Base-by-base conservation (phyloP, 2,113 vertebrate genomes). In the Cottus gobio region DNA sequence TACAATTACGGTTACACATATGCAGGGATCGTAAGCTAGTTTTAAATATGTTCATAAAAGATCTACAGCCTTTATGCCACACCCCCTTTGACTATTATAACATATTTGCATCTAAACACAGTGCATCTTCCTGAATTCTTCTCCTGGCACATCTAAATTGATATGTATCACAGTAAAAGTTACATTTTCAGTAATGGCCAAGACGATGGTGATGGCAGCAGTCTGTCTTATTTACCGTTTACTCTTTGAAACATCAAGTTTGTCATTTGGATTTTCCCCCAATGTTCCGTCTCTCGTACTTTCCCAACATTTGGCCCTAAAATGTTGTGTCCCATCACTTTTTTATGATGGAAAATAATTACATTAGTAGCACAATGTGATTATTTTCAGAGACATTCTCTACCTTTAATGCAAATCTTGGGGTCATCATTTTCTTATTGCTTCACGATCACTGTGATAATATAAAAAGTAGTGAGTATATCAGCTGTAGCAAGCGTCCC, bases 61-160 rank as follows among this genome's bases (percentile, higher is more conserved):
- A 28, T 18, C 28, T 50, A 18, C 18, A 62, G 3, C 54, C 24
- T 69, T 62, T 56, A 44, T 54, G 18, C 54, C 16, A 28, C 68
- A 62, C n/a, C 30, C 20, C 30, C 18, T 34, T 54, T 70, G 24
- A 64, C 70, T 79, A 44, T 62, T 67, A 5, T 46, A 46, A 28
- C 54, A 50, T 72, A n/a, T 69, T 72, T 54, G 37, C 36, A 30
- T 50, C 66, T 50, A 61, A 65, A 50, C 39, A 57, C 37, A 28
- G 34, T 48, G 57, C 75, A 62, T 79, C 70, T 62, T 28, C 71
- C 31, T 69, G 34, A 64, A 28, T 46, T 79, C 71, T 58, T 81
- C 73, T 73, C 72, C 65, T 57, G 70, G 39, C 52, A 75, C 78
- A n/a, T n/a, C n/a, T n/a, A 28, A 56, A 18, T 24, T 2, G 36